Evolutionary conservation across 2,113 vertebrate species (phyloP).

Genomic region (Podarcis cretensis): DNA sequence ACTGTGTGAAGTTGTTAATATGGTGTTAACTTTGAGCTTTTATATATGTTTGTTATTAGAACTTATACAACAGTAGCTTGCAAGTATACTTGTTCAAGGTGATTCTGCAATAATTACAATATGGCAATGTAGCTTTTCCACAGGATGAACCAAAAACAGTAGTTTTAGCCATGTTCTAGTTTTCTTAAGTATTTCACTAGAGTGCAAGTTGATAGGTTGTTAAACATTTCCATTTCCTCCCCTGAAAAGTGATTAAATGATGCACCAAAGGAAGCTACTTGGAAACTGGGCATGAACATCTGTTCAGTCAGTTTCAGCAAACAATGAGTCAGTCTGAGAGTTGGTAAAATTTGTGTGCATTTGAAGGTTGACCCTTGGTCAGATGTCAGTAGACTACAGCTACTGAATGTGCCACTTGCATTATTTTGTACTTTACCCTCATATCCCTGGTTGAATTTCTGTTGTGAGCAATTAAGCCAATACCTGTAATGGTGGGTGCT

Average conservation of each 20-base stretch:
- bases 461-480: neutral
- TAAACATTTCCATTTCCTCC: neutral
- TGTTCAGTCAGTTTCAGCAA: neutral
- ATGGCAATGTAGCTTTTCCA: neutral
- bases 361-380: neutral
- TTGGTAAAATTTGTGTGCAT: neutral
- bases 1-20: neutral
- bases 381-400: neutral
- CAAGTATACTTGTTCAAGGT: neutral
- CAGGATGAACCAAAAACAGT: neutral
- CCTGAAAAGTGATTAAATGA: neutral
- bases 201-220: neutral
- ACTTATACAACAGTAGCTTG: neutral
- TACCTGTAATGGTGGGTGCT: no score
- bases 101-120: slow-evolving; percentile 1
- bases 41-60: neutral
- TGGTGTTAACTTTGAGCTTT: neutral
- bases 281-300: neutral
- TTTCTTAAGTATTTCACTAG: neutral
- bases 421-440: neutral
- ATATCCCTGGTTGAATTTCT: neutral
- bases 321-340: neutral
- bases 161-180: neutral
- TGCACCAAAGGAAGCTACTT: neutral
- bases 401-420: neutral